Evolutionary conservation across 2,888 invertebrate genomes (phyloP).

Genomic region (Meiosimyza decipiens): DNA sequence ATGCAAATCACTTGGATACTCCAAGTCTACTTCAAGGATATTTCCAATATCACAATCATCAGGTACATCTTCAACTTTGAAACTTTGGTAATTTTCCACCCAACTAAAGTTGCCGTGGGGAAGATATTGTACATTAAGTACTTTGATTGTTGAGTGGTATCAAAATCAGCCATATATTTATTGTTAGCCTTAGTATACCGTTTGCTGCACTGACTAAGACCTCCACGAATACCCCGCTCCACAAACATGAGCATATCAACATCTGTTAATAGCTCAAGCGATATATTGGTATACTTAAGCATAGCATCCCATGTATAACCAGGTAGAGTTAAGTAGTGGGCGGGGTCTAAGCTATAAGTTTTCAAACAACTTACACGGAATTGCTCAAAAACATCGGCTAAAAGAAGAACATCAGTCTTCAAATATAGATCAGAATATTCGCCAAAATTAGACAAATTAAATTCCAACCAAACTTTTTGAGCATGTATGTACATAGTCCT

Average conservation of each 20-base stretch:
- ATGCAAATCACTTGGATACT: neutral
- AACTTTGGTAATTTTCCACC: neutral
- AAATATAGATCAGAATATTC: conserved; percentile 26
- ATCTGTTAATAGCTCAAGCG: neutral
- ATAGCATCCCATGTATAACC: neutral
- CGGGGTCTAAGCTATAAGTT: conserved; percentile 16
- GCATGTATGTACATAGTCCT: neutral
- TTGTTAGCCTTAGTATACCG: neutral
- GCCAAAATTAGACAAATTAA: neutral
- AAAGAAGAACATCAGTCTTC: conserved; percentile 15
- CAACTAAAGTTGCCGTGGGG: neutral
- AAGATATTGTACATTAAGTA: no score
- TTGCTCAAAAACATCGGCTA: conserved; percentile 33
- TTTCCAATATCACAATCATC: no score
- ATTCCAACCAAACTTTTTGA: neutral
- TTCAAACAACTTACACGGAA: conserved; percentile 9
- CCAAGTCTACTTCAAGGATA: no score
- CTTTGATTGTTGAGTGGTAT: no score
- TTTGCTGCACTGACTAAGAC: neutral
- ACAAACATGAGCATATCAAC: neutral
- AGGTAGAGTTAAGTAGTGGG: no score
- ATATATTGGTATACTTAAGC: neutral
- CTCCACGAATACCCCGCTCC: neutral
- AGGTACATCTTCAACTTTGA: neutral
- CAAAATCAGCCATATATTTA: no score